These are phyloP conservation scores for Apocheima hispidaria DNA, from an alignment of 2,888 invertebrate species.

Conservation along the genomic window DNA sequence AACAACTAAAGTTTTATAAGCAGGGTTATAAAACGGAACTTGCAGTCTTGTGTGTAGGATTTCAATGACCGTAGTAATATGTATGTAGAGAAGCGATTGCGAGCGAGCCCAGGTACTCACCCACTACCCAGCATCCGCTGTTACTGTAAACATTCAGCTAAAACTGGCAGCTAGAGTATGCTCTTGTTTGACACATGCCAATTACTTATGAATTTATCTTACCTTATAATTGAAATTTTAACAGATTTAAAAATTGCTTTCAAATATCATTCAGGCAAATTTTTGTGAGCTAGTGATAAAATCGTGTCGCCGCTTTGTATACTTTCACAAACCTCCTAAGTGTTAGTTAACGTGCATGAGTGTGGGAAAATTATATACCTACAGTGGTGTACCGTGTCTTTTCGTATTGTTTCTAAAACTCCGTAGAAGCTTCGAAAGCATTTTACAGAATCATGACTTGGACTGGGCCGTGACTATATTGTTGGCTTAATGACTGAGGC, in stretches of 20 bases:
- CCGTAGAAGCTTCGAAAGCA: too few relatives aligned
- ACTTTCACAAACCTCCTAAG: too few relatives aligned
- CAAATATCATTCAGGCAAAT: too few relatives aligned
- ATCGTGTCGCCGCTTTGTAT: too few relatives aligned
- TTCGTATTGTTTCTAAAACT: too few relatives aligned
- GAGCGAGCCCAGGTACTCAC: conserved; percentile 46
- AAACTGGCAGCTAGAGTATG: conserved; percentile 67
- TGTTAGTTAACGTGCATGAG: too few relatives aligned
- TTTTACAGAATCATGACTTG: too few relatives aligned
- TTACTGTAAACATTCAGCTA: conserved; percentile 76
- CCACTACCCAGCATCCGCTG: conserved; percentile 74
- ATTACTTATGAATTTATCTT: conserved; percentile 28
- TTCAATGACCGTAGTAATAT: conserved; percentile 25
- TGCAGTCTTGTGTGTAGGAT: conserved; percentile 17
- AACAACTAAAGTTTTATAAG: background rate
- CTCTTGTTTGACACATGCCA: conserved; percentile 75
- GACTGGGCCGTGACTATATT: too few relatives aligned
- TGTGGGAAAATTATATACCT: too few relatives aligned
- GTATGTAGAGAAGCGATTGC: conserved; percentile 37
- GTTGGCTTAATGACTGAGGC: too few relatives aligned
- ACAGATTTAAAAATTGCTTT: background rate
- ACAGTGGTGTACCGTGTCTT: too few relatives aligned
- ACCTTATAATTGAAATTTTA: background rate
- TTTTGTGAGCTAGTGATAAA: too few relatives aligned
- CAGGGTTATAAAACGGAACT: background rate